phyloP scores from a whole-genome alignment of 2,113 vertebrate species.

The Sminthopsis crassicaudata region DNA sequence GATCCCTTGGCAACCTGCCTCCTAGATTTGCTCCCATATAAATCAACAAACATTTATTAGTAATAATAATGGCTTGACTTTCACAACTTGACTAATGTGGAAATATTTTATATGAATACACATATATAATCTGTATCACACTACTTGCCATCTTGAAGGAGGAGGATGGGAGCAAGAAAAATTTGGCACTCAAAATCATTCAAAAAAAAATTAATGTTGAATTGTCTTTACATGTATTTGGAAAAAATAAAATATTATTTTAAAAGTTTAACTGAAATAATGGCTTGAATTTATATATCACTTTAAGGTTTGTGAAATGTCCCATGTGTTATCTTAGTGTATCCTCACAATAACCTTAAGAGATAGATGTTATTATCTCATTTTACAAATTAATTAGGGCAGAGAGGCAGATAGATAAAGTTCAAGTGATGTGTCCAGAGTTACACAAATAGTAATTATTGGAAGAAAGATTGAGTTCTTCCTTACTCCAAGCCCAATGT shows the following conservation, averaged over 20 bases:
- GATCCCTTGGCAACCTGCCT: neutral
- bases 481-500: neutral
- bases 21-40: neutral
- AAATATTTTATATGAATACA: neutral
- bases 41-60: neutral
- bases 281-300: neutral
- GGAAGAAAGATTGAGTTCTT: neutral
- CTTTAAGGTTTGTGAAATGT: neutral
- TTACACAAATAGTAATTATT: neutral
- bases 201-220: neutral
- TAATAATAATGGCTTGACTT: neutral
- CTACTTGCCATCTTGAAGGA: too few species aligned
- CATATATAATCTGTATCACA: neutral
- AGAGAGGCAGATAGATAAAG: neutral
- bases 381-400: neutral
- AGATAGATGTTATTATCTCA: neutral
- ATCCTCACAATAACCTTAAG: neutral
- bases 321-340: neutral
- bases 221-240: neutral
- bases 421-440: neutral
- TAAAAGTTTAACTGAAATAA: neutral
- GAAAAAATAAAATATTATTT: too few species aligned
- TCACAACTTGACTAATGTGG: neutral
- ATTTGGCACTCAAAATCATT: neutral
- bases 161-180: neutral